phyloP scores from a whole-genome alignment of 92 coral and sea anemone genomes.

The Micromussa lordhowensis region DNA sequence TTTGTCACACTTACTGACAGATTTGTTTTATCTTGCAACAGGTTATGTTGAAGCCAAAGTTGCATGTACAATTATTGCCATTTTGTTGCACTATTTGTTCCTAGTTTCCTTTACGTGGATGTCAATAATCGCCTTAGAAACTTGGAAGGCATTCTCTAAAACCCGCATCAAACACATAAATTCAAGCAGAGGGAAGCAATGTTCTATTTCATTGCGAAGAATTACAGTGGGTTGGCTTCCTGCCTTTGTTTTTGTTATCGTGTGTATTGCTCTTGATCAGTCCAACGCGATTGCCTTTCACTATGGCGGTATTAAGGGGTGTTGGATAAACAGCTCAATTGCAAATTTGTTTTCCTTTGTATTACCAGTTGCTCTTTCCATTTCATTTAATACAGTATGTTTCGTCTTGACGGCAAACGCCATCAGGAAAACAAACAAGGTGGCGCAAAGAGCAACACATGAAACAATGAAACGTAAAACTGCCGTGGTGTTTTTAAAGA shows the following conservation, averaged over 20 bases:
- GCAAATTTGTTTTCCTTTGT: constrained; percentile 62
- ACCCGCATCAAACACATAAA: constrained; percentile 26
- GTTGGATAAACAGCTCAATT: constrained; percentile 49
- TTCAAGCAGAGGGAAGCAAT: neutral
- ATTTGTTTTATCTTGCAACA: neutral
- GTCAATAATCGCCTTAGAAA: constrained; percentile 76
- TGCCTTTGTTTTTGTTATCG: constrained; percentile 40
- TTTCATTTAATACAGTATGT: constrained; percentile 42
- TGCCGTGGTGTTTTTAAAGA: constrained; percentile 39
- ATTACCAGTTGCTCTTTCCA: constrained; percentile 36
- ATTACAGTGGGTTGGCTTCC: constrained; percentile 70
- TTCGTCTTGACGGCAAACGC: constrained; percentile 51
- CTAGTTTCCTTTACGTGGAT: constrained; percentile 75
- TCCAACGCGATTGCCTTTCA: constrained; percentile 42
- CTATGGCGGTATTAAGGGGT: constrained; percentile 35
- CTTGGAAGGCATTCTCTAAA: constrained; percentile 69
- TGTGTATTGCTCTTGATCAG: constrained; percentile 63
- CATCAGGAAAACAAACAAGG: constrained; percentile 32
- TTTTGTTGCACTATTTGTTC: constrained; percentile 56
- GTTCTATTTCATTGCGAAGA: constrained; percentile 22
- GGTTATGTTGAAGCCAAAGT: neutral
- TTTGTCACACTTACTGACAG: neutral
- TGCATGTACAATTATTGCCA: constrained; percentile 61
- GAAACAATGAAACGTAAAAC: constrained; percentile 12
- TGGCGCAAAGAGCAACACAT: constrained; percentile 17